Base-by-base conservation (phyloP, 1,140 invertebrate genomes). In the Drosophila burlai region DNA sequence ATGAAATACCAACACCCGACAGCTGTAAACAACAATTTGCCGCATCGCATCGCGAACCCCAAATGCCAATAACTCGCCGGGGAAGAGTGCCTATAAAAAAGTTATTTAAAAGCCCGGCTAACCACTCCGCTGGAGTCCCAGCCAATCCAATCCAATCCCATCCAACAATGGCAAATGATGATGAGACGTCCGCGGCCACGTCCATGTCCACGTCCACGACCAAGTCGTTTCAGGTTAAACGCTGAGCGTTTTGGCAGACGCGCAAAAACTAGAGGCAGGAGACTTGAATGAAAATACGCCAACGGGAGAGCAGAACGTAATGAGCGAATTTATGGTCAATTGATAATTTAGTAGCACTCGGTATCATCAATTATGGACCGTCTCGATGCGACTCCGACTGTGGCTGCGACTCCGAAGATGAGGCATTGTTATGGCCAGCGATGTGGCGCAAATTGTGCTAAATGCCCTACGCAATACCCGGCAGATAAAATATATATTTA, bases 321-420 rank as follows among this genome's bases (percentile, higher is more conserved):
- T 92, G 91, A 92, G 84, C 83, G 87, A 92, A 92, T 92, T 92
- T 92, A 92, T 92, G 87, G 83, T 81, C 91, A 92, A 92, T 92
- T 92, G 91, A 92, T 92, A 91, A 92, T 92, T 92, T 92, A 92
- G 85, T 92, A 89, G 91, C 91, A 92, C 82, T 91, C 85, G 91
- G 91, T 84, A 83, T 91, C 91, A 92, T 92, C 91, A 92, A 92
- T 92, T 92, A 92, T 81, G 80, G 62, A 47, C 18, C 54, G 46
- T 54, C 40, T 42, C 45, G 47, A 54, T 36, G 29, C 29, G 42
- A 50, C 61, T 66, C 42, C 29, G 58, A 42, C 49, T 29, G 36
- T 18, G 31, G 31, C 13, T 38, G 34, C 31, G 24, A 40, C 65
- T 64, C 49, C 52, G 69, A 89, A 91, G 78, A 92, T 92, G 91